phyloP scores from a whole-genome alignment of 2,113 vertebrate species.

The Oplegnathus fasciatus region DNA sequence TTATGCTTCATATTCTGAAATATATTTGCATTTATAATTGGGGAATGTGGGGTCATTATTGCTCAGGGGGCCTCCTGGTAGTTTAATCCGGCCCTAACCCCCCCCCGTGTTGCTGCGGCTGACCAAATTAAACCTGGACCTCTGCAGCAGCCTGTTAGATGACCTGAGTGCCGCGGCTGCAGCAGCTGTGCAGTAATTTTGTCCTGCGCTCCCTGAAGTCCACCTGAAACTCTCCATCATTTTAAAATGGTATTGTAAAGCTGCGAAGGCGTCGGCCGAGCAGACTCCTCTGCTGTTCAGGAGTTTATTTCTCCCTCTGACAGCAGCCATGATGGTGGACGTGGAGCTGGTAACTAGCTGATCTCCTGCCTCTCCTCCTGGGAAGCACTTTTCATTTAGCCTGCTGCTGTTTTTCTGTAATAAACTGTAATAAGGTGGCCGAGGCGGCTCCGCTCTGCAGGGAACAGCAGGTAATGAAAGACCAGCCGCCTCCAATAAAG shows the following conservation, averaged over 20 bases:
- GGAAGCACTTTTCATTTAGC: conserved; percentile 78
- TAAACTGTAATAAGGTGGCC: conserved; percentile 81
- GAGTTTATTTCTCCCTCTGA: conserved; percentile 16
- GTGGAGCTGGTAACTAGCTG: conserved; percentile 60
- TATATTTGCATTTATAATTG: not conserved
- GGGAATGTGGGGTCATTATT: not conserved
- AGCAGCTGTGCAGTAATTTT: conserved; percentile 53
- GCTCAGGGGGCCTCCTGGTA: not conserved
- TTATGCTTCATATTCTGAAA: not conserved
- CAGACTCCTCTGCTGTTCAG: not conserved
- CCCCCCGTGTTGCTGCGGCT: not conserved
- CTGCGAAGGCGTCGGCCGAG: conserved; percentile 19
- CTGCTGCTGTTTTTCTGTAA: conserved; percentile 76
- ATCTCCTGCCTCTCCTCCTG: conserved; percentile 64
- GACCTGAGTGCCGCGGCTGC: conserved; percentile 16
- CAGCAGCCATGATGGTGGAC: conserved; percentile 39
- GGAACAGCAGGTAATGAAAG: conserved; percentile 81
- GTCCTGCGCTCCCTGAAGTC: conserved; percentile 55
- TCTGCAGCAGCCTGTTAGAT: conserved; percentile 15
- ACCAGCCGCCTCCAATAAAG: conserved; percentile 78
- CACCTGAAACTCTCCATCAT: conserved; percentile 42
- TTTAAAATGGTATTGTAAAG: not conserved
- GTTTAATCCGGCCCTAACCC: not conserved
- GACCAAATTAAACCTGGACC: conserved; percentile 50
- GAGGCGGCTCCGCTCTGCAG: conserved; percentile 69